Conservation (phyloP, 2,888 invertebrate species). For the Stramonita haemastoma region DNA sequence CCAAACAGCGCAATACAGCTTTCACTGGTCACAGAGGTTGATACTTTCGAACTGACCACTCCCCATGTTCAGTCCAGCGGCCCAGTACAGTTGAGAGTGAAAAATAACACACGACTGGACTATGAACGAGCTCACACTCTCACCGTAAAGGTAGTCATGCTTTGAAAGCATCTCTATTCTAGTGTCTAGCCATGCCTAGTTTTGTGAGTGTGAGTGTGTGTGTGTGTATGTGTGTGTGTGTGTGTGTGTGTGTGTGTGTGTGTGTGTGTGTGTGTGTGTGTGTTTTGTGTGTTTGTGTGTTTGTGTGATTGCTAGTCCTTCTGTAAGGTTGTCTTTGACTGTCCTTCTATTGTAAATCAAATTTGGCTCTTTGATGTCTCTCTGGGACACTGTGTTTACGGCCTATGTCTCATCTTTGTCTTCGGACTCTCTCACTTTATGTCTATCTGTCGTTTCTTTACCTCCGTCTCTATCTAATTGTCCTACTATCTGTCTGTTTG, state of each 20-base stretch:
- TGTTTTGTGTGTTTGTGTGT: background rate
- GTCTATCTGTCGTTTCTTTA: background rate
- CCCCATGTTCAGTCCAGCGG: background rate
- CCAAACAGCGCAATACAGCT: slow-evolving; percentile 31
- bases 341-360: too few relatives aligned
- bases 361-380: too few relatives aligned
- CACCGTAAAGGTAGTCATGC: background rate
- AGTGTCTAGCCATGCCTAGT: background rate
- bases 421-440: too few relatives aligned
- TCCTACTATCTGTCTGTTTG: too few relatives aligned
- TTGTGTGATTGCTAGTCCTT: too few relatives aligned
- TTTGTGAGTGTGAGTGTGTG: background rate
- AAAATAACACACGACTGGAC: slow-evolving; percentile 29
- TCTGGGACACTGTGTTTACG: too few relatives aligned
- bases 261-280: background rate
- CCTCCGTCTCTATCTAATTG: background rate
- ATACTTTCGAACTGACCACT: slow-evolving; percentile 9
- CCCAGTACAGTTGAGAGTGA: slow-evolving; percentile 8
- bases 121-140: background rate
- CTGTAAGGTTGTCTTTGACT: too few relatives aligned
- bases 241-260: background rate
- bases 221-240: background rate
- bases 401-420: too few relatives aligned
- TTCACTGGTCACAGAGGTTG: background rate
- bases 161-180: background rate